Conservation (phyloP, 2,888 invertebrate species). For the Scelioninae gen. 2 region DNA sequence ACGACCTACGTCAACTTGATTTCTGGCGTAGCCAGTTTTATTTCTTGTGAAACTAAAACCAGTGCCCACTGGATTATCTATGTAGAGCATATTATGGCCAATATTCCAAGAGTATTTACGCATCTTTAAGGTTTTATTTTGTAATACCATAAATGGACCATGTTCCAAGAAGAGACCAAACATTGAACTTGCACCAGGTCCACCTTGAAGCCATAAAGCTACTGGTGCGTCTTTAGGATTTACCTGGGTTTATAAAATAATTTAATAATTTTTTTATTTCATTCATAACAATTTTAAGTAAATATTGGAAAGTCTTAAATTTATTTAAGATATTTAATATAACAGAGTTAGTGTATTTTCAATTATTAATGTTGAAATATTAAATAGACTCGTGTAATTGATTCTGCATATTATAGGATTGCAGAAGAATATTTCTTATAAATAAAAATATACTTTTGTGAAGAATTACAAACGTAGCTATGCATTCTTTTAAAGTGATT, state of each 20-base stretch:
- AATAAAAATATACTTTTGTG: too few relatives aligned
- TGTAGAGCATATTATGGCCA: slow-evolving; percentile 88
- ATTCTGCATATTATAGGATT: too few relatives aligned
- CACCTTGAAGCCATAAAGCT: slow-evolving; percentile 90
- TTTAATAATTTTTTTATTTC: too few relatives aligned
- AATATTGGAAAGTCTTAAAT: too few relatives aligned
- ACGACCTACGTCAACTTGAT: slow-evolving; percentile 87
- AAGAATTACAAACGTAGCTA: too few relatives aligned
- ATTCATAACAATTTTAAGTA: too few relatives aligned
- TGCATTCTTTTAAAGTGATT: too few relatives aligned
- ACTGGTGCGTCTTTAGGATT: slow-evolving; percentile 81
- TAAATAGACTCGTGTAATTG: too few relatives aligned
- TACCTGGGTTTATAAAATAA: slow-evolving; percentile 66
- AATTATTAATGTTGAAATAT: too few relatives aligned
- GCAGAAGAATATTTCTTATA: too few relatives aligned
- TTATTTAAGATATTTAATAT: too few relatives aligned
- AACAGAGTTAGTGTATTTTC: too few relatives aligned
- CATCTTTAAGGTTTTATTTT: slow-evolving; percentile 76
- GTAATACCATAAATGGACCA: slow-evolving; percentile 82
- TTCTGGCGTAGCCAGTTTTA: slow-evolving; percentile 85
- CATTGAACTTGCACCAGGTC: slow-evolving; percentile 88
- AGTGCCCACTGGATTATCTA: slow-evolving; percentile 95
- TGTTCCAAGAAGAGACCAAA: slow-evolving; percentile 90
- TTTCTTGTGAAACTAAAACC: slow-evolving; percentile 92
- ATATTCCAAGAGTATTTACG: slow-evolving; percentile 88